Base-by-base conservation (phyloP, 2,113 vertebrate genomes). In the Grammomys dolichurus region DNA sequence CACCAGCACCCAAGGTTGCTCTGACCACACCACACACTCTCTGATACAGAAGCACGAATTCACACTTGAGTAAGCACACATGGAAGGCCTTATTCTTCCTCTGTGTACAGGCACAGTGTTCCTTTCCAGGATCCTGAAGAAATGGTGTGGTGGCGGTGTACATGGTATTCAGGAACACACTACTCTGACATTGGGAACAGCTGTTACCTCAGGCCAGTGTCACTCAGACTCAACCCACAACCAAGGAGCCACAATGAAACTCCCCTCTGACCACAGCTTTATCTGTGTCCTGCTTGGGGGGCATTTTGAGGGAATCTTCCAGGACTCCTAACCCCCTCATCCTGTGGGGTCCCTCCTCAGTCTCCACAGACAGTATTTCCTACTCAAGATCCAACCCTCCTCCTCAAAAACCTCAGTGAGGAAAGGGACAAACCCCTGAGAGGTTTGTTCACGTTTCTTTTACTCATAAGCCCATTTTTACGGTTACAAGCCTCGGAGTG, bases 261-360 rank as follows among this genome's bases (percentile, higher is more conserved):
- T 56, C 97, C 96, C 89, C 36, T 87, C 69, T 63, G 63, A 89
- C 94, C 92, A 70, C 87, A 93, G 40, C 95, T 93, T 90, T 94
- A 86, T 81, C 91, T 93, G 72, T 87, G 89, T 94, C 67, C 16
- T 28, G 56, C 60, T 46, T 17, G 7, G 17, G 6, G 86, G 58
- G 3, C 56, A 63, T 51, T 51, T 76, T 9, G 12, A 17, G 67
- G 97, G 91, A 94, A 89, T 89, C 60, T 67, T 92, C 89, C 89
- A 19, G 6, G 76, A 72, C 85, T 90, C 75, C 75, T 17, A 56
- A 33, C 26, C 36, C 17, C 7, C 69, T 28, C 63, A 65, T 65
- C 24, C 63, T 65, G 63, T 28, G 26, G 63, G n/a, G 46, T 43
- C 70, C 67, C 24, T 60, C 31, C 12, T 89, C 24, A 26, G 77